Percentiles rank a stretch among this genome's conserved stretches.
Evolutionary conservation across 2,797 vertebrate genomes (phyloP).

Genomic region (Takifugu ocellatus): DNA sequence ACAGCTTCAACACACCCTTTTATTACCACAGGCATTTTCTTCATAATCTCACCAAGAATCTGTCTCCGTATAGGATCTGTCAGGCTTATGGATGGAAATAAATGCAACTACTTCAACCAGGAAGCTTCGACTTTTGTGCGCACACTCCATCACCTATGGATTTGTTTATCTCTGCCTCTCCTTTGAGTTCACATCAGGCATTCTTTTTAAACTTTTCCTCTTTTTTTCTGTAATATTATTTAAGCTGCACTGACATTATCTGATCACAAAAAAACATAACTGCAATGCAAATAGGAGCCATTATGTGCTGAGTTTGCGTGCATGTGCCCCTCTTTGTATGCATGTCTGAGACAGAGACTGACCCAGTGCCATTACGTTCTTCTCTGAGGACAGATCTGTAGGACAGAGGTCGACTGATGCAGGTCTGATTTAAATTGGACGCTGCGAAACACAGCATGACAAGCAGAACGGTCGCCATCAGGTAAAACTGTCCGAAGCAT

Average conservation of each 20-base stretch:
- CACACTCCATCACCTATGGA: no score
- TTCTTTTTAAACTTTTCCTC: background rate
- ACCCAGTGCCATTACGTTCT: slow-evolving; percentile 52
- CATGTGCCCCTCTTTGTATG: slow-evolving; percentile 26
- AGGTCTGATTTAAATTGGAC: slow-evolving; percentile 56
- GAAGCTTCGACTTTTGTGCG: no score
- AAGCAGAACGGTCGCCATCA: slow-evolving; percentile 39
- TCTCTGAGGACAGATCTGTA: slow-evolving; percentile 46
- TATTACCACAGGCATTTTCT: no score
- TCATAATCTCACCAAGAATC: no score
- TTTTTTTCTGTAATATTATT: slow-evolving; percentile 12
- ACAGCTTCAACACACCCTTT: no score
- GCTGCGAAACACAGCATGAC: slow-evolving; percentile 33
- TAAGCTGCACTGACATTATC: slow-evolving; percentile 25
- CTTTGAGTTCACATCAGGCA: slow-evolving; percentile 26
- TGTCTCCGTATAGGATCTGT: no score
- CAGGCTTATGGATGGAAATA: no score
- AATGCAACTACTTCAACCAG: no score
- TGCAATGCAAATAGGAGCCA: slow-evolving; percentile 39
- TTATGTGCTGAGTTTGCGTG: slow-evolving; percentile 54
- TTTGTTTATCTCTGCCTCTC: background rate
- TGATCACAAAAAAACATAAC: slow-evolving; percentile 39
- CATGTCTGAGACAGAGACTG: slow-evolving; percentile 37
- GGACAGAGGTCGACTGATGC: slow-evolving; percentile 45
- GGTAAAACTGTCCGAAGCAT: slow-evolving; percentile 38